Base-by-base conservation (phyloP, 2,113 vertebrate genomes). In the Amia ocellicauda region DNA sequence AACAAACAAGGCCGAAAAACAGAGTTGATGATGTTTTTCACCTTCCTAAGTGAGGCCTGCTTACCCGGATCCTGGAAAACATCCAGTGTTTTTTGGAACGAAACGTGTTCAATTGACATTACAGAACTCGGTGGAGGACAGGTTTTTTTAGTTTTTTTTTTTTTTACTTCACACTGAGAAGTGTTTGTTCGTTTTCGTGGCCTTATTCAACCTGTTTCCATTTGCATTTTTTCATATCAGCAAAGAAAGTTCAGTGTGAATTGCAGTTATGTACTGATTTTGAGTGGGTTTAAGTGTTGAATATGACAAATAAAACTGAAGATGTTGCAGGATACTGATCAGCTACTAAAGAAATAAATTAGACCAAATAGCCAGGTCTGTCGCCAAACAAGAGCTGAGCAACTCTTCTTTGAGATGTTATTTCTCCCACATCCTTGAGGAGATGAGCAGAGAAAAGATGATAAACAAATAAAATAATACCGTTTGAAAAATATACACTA, bases 41-140 rank as follows among this genome's bases (percentile, higher is more conserved):
- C 66, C 11, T 36, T 60, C 66, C 66, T 72, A 50, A 63, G 64
- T n/a, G 64, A 54, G 63, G 50, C 43, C 67, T 53, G 60, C 50
- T 78, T 69, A 68, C 71, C 75, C 77, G 77, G 73, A 76, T 79
- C 66, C 82, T 75, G 84, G 88, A 64, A 52, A 40, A 62, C 59
- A 58, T 55, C 20, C 57, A 68, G 69, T 56, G 74, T 80, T 83
- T 76, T 75, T 62, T 41, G 61, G 27, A 68, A 67, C 68, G 68
- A 56, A 76, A 77, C 75, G 68, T 61, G 70, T 72, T 54, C 63
- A 65, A 67, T 50, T 51, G 31, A 62, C 71, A 71, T 62, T 69
- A 70, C 73, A 64, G 11, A 61, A 62, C 17, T 47, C 50, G 29
- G 50, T 24, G 47, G 42, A 14, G 28, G 20, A 40, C 36, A 23